Evolutionary conservation across 2,797 vertebrate genomes (phyloP), one percentile per base, ranked within the genome.

Genomic region (Dipus sagitta): DNA sequence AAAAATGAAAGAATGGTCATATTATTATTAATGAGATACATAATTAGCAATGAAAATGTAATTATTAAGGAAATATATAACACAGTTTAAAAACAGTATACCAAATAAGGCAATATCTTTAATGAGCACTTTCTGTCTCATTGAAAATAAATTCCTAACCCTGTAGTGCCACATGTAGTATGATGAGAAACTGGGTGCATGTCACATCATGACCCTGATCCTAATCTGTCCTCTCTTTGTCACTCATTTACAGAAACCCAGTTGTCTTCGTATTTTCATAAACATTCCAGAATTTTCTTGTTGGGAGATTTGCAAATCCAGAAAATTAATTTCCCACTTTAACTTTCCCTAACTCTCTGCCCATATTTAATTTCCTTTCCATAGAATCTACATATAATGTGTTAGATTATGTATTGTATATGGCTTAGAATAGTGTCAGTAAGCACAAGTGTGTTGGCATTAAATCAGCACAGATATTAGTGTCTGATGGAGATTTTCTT

Each of bases 281-380:
- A 85, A 42, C 3, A 42, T 7, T 64, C 13, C 9, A 12, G 2
- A 9, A 32, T 86, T n/a, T 2, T 30, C 84, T 21, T 62, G 20
- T 10, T 4, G 0, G 0, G 3, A 6, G 1, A 52, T 62, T 82
- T 71, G 10, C 0, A 62, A 58, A 0, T 67, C 2, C 5, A 15
- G 24, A 42, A 54, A 67, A 24, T 79, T 21, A 4, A 52, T 62
- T 54, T 64, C 6, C 11, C 1, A 38, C 4, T 71, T 80, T 2
- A 80, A 30, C 12, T n/a, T 30, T 71, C 42, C 14, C 3, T 58
- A 10, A 64, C 2, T 67, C n/a, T 68, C 11, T 47, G 24, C 0
- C 8, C 2, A 1, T 1, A 42, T 3, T 64, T 74, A 28, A 23
- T 67, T 81, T 32, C 3, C 80, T 95, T 62, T 64, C 11, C 3